A percentile compares a stretch with the other conserved stretches of the same genome.
Evolutionary conservation across 2,888 invertebrate species (phyloP).

Genomic region (Dasysyrphus tricinctus): DNA sequence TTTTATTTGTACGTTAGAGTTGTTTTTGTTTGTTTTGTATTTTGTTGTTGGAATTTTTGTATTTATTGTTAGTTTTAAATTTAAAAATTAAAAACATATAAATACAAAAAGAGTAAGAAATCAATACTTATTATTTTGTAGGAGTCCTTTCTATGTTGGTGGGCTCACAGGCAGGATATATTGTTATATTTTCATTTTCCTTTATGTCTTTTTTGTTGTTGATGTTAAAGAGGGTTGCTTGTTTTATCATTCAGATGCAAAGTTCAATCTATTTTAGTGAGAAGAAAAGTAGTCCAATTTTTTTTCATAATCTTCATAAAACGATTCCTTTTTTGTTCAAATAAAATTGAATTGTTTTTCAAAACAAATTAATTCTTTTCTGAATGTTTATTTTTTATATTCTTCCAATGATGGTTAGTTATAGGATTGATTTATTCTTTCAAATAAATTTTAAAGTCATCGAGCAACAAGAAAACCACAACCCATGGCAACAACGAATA

Average conservation of each 20-base stretch:
- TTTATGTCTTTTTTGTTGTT: slow-evolving; percentile 2
- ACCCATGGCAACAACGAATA: slow-evolving; percentile 83
- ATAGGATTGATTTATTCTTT: slow-evolving; percentile 44
- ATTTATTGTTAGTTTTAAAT: slow-evolving; percentile 51
- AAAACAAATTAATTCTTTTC: slow-evolving; percentile 19
- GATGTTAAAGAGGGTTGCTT: not conserved
- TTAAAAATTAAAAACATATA: slow-evolving; percentile 34
- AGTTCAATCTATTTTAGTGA: not conserved
- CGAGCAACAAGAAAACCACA: slow-evolving; percentile 83
- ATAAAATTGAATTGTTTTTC: not conserved
- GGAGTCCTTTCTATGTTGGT: slow-evolving; percentile 64
- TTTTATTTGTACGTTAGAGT: slow-evolving; percentile 73
- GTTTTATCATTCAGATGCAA: slow-evolving; percentile 18
- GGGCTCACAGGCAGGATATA: slow-evolving; percentile 73
- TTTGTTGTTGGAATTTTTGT: slow-evolving; percentile 28
- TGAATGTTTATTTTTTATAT: slow-evolving; percentile 34
- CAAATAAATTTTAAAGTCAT: slow-evolving; percentile 79
- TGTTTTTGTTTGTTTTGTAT: slow-evolving; percentile 54
- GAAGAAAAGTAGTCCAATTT: not conserved
- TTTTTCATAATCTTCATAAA: slow-evolving; percentile 11
- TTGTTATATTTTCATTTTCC: slow-evolving; percentile 29
- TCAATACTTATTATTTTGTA: slow-evolving; percentile 63
- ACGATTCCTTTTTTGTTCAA: slow-evolving; percentile 13
- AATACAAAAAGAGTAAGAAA: slow-evolving; percentile 40
- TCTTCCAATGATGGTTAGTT: slow-evolving; percentile 5